A percentile compares a stretch with the other conserved stretches of the same genome.
These are phyloP conservation scores for Mormoops blainvillei DNA, from an alignment of 2,113 vertebrate species.

Conservation along the genomic window DNA sequence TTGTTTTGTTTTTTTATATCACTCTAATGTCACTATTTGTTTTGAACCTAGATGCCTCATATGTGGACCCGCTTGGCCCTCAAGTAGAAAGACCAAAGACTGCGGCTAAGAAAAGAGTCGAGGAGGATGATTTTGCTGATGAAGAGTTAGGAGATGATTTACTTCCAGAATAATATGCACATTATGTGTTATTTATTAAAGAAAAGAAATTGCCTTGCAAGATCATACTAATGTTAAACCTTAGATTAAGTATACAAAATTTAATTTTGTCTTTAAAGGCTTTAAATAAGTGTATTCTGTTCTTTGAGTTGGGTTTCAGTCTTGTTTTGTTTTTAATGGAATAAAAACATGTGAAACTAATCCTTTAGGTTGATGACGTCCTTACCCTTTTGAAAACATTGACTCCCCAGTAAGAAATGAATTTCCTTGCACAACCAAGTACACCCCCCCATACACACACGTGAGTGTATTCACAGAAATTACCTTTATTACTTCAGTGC, in stretches of 20 bases:
- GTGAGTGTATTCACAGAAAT: background rate
- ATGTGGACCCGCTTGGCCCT: conserved; percentile 93
- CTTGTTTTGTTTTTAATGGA: background rate
- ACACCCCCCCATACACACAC: background rate
- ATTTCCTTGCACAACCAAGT: background rate
- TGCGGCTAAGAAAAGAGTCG: conserved; percentile 86
- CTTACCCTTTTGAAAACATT: conserved; percentile 27
- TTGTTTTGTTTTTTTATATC: background rate
- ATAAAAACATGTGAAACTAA: conserved; percentile 39
- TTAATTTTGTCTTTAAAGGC: conserved; percentile 35
- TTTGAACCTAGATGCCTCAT: conserved; percentile 88
- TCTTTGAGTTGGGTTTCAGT: background rate
- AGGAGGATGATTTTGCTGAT: conserved; percentile 95
- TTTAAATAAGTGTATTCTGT: conserved; percentile 48
- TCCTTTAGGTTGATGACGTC: background rate
- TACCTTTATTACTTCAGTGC: background rate
- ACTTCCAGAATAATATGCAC: conserved; percentile 87
- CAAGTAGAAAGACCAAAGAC: conserved; percentile 94
- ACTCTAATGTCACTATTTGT: background rate
- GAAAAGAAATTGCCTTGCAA: background rate
- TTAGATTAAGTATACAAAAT: background rate
- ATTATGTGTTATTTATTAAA: background rate
- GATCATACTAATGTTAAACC: background rate
- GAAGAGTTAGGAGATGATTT: conserved; percentile 95
- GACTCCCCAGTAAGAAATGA: background rate